Conservation (phyloP, 2,888 invertebrate genomes). For the Bursaphelenchus okinawaensis region DNA sequence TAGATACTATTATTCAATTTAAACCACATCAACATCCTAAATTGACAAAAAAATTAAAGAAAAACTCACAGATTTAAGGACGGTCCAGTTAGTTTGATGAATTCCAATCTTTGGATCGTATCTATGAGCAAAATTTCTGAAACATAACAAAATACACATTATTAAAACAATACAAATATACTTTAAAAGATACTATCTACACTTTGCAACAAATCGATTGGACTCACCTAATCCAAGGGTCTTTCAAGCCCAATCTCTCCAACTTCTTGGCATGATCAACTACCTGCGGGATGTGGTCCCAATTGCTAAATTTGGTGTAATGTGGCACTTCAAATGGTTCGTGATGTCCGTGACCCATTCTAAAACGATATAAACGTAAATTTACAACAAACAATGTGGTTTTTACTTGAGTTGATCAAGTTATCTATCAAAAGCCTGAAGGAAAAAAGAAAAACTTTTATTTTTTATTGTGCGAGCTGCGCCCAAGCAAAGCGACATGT, state of each 20-base stretch:
- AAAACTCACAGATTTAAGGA: not conserved
- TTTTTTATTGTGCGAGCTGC: not conserved
- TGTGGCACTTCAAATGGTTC: slow-evolving; percentile 52
- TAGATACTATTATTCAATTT: too few species aligned
- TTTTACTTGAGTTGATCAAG: too few species aligned
- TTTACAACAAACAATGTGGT: too few species aligned
- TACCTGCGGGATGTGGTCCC: slow-evolving; percentile 45
- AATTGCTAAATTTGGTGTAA: slow-evolving; percentile 51
- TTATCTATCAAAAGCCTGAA: too few species aligned
- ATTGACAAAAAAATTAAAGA: not conserved
- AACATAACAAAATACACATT: not conserved
- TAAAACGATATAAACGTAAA: too few species aligned
- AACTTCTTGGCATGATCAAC: slow-evolving; percentile 47
- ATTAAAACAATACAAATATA: not conserved
- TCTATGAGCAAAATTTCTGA: slow-evolving; percentile 1
- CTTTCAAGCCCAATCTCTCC: slow-evolving; percentile 50
- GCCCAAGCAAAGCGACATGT: too few species aligned
- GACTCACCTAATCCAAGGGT: slow-evolving; percentile 55
- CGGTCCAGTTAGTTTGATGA: not conserved
- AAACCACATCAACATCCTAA: too few species aligned
- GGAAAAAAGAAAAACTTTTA: not conserved
- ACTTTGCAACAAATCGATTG: too few species aligned
- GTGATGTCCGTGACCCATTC: slow-evolving; percentile 44
- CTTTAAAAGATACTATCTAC: not conserved
- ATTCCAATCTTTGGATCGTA: slow-evolving; percentile 1